Percentiles rank a stretch among this genome's conserved stretches.
Conservation (phyloP, 2,113 vertebrate species). For the Zosterops hypoxanthus region DNA sequence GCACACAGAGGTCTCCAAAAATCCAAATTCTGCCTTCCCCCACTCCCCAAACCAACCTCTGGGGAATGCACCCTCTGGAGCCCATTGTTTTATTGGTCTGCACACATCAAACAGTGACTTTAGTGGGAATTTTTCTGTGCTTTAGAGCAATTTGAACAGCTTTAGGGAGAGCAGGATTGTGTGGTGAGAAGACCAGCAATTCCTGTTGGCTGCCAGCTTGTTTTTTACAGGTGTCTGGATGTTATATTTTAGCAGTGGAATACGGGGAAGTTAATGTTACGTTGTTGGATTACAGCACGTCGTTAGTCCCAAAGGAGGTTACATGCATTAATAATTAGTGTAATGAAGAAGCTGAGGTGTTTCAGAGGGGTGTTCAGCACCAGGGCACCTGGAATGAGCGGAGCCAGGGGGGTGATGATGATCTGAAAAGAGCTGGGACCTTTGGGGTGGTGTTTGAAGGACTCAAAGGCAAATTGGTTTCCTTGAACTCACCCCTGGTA, state of each 20-base stretch:
- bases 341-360: neutral
- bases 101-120: neutral
- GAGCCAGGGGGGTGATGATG: neutral
- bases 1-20: neutral
- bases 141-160: neutral
- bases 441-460: neutral
- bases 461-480: neutral
- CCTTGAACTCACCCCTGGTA: neutral
- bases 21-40: neutral
- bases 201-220: neutral
- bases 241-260: neutral
- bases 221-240: neutral
- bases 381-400: neutral
- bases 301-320: neutral
- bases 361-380: neutral
- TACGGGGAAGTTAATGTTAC: rapidly evolving
- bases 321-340: neutral
- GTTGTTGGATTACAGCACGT: neutral
- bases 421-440: neutral
- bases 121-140: neutral
- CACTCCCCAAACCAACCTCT: neutral
- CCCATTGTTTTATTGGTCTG: neutral
- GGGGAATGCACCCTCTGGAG: neutral
- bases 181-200: neutral
- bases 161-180: neutral